phyloP scores from a whole-genome alignment of 2,113 vertebrate genomes.

The Neolamprologus sp. region DNA sequence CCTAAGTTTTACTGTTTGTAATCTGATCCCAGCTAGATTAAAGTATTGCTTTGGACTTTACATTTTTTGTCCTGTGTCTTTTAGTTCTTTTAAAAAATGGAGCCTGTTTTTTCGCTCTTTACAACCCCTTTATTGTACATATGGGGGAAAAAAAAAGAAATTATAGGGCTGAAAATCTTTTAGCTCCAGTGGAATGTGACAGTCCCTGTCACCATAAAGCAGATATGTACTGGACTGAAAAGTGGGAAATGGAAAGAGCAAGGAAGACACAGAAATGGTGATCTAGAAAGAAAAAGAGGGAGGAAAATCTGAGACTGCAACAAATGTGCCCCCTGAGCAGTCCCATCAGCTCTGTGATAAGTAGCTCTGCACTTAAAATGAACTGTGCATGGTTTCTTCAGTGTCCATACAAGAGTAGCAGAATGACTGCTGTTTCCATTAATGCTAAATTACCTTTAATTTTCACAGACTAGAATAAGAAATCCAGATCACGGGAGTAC shows the following conservation, averaged over 20 bases:
- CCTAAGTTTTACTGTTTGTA: neutral
- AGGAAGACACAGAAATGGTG: neutral
- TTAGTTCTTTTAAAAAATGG: neutral
- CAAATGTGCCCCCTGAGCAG: neutral
- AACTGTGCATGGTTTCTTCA: neutral
- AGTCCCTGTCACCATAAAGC: neutral
- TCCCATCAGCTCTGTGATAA: neutral
- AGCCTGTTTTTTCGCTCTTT: neutral
- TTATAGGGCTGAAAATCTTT: neutral
- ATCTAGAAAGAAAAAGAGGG: neutral
- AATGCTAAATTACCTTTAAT: neutral
- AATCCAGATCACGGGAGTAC: neutral
- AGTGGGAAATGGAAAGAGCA: neutral
- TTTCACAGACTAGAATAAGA: neutral
- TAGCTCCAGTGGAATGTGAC: neutral
- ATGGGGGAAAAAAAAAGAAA: accelerated
- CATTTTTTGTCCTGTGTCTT: accelerated
- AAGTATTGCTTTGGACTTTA: neutral
- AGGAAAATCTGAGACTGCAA: neutral
- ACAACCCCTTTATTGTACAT: neutral
- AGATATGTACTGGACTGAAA: neutral
- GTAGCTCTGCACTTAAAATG: neutral
- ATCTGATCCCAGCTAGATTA: neutral
- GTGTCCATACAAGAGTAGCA: neutral
- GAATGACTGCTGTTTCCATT: neutral